Evolutionary conservation across 1,140 invertebrate species (phyloP).

Genomic region (Lordiphosa stackelbergi): DNA sequence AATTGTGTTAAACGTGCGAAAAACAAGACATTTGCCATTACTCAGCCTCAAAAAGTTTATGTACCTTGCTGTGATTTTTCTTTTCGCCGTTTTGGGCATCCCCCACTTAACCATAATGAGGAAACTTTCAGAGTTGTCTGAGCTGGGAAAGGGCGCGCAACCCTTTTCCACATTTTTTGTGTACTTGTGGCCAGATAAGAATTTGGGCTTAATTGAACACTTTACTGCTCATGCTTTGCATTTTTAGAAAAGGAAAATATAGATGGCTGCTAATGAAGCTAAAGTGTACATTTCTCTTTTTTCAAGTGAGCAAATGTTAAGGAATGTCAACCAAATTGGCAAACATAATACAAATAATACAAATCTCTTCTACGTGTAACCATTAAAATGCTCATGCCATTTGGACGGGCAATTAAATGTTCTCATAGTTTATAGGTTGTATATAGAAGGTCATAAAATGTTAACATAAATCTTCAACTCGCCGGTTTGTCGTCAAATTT

Average conservation of each 20-base stretch:
- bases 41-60: slow-evolving; percentile 28
- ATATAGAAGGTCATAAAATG: slow-evolving; percentile 44
- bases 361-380: slow-evolving; percentile 27
- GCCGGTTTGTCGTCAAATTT: slow-evolving; percentile 38
- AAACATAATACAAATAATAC: slow-evolving; percentile 23
- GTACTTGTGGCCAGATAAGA: slow-evolving; percentile 17
- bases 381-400: slow-evolving; percentile 45
- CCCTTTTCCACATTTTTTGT: slow-evolving; percentile 29
- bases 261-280: slow-evolving; percentile 63
- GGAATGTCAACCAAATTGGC: slow-evolving; percentile 39
- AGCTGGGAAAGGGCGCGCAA: slow-evolving; percentile 2
- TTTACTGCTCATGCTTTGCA: slow-evolving; percentile 22
- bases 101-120: slow-evolving; percentile 60
- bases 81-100: slow-evolving; percentile 4
- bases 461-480: slow-evolving; percentile 61
- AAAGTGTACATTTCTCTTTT: slow-evolving; percentile 14
- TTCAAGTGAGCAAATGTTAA: slow-evolving; percentile 29
- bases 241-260: no score
- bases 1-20: slow-evolving; percentile 72
- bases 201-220: slow-evolving; percentile 54
- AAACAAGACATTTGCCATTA: slow-evolving; percentile 64
- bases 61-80: slow-evolving; percentile 29
- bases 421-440: slow-evolving; percentile 23
- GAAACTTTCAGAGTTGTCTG: slow-evolving; percentile 35
- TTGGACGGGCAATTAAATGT: slow-evolving; percentile 61